Conservation (phyloP, 2,888 invertebrate species). For the Troides helena region DNA sequence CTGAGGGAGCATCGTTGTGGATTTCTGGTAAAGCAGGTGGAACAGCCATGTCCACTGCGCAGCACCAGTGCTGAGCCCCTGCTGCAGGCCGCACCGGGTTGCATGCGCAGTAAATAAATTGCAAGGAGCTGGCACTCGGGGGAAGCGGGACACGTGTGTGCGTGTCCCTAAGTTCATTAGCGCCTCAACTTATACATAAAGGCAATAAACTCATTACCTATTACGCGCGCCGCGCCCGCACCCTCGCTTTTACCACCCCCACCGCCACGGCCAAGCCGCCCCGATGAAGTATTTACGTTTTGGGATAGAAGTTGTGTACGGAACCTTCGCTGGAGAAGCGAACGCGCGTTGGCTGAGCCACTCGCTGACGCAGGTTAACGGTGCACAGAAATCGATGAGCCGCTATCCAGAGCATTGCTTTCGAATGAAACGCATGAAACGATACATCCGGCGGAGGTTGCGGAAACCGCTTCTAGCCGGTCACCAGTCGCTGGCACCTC, state of each 20-base stretch:
- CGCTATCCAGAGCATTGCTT: no score
- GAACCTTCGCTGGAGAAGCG: background rate
- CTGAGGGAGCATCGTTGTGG: no score
- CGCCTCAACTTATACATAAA: constrained; percentile 7
- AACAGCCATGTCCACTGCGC: no score
- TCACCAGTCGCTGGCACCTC: no score
- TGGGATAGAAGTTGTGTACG: background rate
- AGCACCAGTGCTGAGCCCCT: no score
- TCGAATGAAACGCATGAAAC: no score
- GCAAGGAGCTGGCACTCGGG: background rate
- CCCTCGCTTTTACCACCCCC: background rate
- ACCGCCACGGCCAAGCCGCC: background rate
- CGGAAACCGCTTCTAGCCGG: no score
- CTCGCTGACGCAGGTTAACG: background rate
- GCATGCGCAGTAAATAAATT: background rate
- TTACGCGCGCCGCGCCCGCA: no score
- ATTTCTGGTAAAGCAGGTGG: no score
- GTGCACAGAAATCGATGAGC: no score
- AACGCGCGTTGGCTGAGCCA: background rate
- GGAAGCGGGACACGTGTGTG: constrained; percentile 2
- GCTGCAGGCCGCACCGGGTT: no score
- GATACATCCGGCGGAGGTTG: no score
- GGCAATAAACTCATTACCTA: constrained; percentile 11
- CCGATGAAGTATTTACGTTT: background rate
- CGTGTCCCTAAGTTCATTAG: constrained; percentile 9